Base-by-base conservation (phyloP, 2,888 invertebrate species). In the Tribolium freemani region DNA sequence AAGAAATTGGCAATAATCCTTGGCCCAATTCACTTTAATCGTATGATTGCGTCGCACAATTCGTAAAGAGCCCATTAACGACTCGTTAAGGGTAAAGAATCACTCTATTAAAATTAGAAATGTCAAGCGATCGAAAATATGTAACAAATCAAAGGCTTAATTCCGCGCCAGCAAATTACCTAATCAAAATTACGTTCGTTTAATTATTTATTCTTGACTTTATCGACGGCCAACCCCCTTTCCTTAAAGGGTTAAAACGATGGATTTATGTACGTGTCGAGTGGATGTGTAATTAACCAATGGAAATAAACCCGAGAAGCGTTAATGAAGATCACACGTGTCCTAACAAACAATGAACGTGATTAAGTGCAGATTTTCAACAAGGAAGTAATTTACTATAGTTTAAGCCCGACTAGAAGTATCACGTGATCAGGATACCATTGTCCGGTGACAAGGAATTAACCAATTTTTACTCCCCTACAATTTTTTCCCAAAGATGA, bases 351-450 rank as follows among this genome's bases (percentile, higher is more conserved):
- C 63, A 63, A 63, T 63, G 51, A 30, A 31, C 31, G 50, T 63
- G 63, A 63, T 63, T 63, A 63, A 63, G 50, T 11, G 63, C 54
- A 63, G 50, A 63, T 63, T 63, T 63, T 51, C 26, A 13, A 51
- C 21, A 51, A 20, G 51, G 58, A 38, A 38, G 56, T 58, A 45
- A 60, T 60, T 38, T 38, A 38, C 38, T 60, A 48, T 45, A 10
- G 60, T 44, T 46, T 60, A 26, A 60, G 21, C 45, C n/a, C n/a
- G 48, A 20, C 44, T 16, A 16, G 38, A 38, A 26, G 26, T 26
- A 26, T 26, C 26, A 26, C 26, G 26, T 26, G 26, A 38, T 38
- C 38, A 38, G 8, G 8, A 38, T 8, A 8, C 38, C n/a, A 38
- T 38, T 38, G 38, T 38, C 38, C 38, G 8, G 26, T 26, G 26